Evolutionary conservation across 2,888 invertebrate species (phyloP), one percentile per base, ranked within the genome.

Genomic region (Xiphydria camelus): DNA sequence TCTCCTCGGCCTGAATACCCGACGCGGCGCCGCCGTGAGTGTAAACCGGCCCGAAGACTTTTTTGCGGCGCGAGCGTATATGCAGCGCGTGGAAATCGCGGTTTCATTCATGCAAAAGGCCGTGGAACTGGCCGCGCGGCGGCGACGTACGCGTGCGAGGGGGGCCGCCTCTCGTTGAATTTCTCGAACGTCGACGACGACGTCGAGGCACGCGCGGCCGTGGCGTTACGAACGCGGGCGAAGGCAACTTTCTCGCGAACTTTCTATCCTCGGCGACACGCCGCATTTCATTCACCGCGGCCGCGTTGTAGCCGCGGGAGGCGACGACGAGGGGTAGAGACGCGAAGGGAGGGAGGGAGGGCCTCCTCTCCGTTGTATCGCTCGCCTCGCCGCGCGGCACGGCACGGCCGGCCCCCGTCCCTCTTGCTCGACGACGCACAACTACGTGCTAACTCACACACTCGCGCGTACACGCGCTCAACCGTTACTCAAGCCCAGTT

Each of bases 61-160:
- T 23, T 17, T n/a, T 19, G 45, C 42, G 42, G 51, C n/a, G 36
- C 19, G 56, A 58, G 51, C 53, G 54, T 53, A 61, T 62, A 54
- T 60, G 53, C 56, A 55, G 59, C 59, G 63, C 59, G 63, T 60
- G 62, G 65, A 66, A 66, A 64, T 61, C 59, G 57, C 53, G 61
- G 54, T 66, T 70, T 70, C 70, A 70, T 70, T 70, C 70, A 70
- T 70, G 62, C 66, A 18, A 18, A 14, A 29, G 29, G 12, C 29
- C 29, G 29, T 29, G 29, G 12, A 29, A 12, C 29, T 29, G 14
- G n/a, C n/a, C n/a, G n/a, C n/a, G n/a, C n/a, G n/a, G n/a, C n/a
- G n/a, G n/a, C n/a, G n/a, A n/a, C n/a, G n/a, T n/a, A n/a, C n/a
- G n/a, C n/a, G n/a, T n/a, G n/a, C n/a, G n/a, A n/a, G n/a, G n/a